Base-by-base conservation (phyloP, 2,888 invertebrate species). In the Aricia artaxerxes region DNA sequence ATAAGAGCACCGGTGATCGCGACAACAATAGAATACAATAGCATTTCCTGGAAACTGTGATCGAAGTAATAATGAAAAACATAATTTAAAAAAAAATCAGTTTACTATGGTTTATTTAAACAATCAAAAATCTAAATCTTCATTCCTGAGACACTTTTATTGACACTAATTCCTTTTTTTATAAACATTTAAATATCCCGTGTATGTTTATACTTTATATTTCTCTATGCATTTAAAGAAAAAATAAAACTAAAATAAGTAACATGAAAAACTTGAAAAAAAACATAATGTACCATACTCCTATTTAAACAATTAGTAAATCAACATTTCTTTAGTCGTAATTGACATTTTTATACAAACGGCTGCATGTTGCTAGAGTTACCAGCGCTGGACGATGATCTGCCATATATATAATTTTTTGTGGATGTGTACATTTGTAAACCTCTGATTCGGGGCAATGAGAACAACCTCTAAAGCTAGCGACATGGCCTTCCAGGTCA, bases 341-440 rank as follows among this genome's bases (percentile, higher is more conserved):
- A 35, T 38, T 13, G 31, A 35, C 69, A 69, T 69, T 69, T 35
- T 69, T 35, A 35, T 69, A 69, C 69, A 69, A 69, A 38, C 35
- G 35, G 11, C 1, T 1, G 5, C 35, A 69, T 11, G 69, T 69
- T 38, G 35, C 69, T 11, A 4, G 13, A 38, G 69, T 69, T 11
- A 69, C 69, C 69, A 69, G 35, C 13, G 0, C 35, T 16, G 35
- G 35, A 13, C 1, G 69, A 35, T 69, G 9, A 6, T 69, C 31
- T 69, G 2, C 13, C 31, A 4, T 6, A 69, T 69, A 5, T 31
- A 13, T 38, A 4, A 5, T 13, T 69, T 35, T 69, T 11, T 4
- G 69, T 35, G 69, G 69, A 35, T 69, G 69, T 35, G 35, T 35
- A 69, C 4, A 69, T 69, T 69, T 69, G 69, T 69, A 69, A 13